phyloP scores from a whole-genome alignment of 2,113 vertebrate genomes.

The Eurypyga helias region DNA sequence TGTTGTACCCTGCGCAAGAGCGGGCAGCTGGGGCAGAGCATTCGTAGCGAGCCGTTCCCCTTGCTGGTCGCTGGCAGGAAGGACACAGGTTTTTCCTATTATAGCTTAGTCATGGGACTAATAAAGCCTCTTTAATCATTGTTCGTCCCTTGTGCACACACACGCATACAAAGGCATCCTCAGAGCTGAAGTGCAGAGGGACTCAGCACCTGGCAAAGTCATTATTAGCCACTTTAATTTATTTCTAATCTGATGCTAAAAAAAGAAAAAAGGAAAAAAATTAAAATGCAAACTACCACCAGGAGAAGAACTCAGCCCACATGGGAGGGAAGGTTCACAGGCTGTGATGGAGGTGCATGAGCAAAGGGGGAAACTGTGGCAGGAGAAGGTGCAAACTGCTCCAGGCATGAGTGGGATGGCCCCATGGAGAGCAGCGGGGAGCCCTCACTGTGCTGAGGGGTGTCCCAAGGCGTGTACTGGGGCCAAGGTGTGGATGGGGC shows the following conservation, averaged over 20 bases:
- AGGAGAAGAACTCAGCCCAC: neutral
- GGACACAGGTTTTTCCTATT: slow-evolving; percentile 28
- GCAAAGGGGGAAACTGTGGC: neutral
- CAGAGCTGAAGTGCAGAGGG: neutral
- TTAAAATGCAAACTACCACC: neutral
- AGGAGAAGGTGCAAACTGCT: fast-evolving
- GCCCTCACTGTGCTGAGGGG: fast-evolving
- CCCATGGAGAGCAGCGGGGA: fast-evolving
- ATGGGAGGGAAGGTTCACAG: neutral
- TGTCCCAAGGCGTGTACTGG: fast-evolving
- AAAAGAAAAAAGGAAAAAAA: neutral
- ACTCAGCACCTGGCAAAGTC: slow-evolving; percentile 35
- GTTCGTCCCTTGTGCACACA: neutral
- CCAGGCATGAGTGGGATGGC: fast-evolving
- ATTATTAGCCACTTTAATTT: slow-evolving; percentile 1
- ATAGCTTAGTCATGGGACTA: slow-evolving; percentile 20
- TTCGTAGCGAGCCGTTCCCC: neutral
- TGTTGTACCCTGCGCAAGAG: fast-evolving
- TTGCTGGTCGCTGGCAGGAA: neutral
- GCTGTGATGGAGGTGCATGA: neutral
- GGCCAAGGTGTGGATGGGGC: fast-evolving
- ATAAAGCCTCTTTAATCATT: slow-evolving; percentile 51
- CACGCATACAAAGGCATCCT: neutral
- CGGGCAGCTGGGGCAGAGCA: neutral
- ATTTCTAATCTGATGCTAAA: neutral